A percentile compares a stretch with the other conserved stretches of the same genome.
These are phyloP conservation scores for Drosophila borborema DNA, from an alignment of 2,888 invertebrate species.

Conservation along the genomic window DNA sequence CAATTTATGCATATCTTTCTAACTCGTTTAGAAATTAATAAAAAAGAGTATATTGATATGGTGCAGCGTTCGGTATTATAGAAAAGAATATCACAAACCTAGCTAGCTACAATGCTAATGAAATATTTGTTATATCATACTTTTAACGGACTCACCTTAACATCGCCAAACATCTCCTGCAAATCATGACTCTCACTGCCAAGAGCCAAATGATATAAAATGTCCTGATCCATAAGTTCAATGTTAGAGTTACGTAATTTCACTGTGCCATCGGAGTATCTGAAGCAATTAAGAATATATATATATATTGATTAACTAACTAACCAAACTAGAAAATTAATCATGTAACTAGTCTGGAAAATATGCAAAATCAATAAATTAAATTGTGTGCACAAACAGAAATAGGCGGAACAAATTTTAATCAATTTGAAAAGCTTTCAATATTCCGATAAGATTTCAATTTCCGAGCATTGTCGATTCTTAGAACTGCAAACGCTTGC, in stretches of 20 bases:
- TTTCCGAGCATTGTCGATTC: not conserved
- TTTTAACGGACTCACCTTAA: conserved; percentile 89
- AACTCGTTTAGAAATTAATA: not conserved
- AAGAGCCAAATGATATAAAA: conserved; percentile 95
- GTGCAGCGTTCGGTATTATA: not conserved
- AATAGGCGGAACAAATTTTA: not conserved
- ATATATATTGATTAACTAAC: conserved; percentile 7
- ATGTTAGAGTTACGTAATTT: conserved; percentile 95
- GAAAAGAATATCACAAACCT: no score
- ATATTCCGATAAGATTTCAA: conserved; percentile 25
- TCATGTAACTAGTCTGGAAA: not conserved
- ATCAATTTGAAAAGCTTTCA: not conserved
- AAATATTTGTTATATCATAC: not conserved
- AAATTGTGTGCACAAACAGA: no score
- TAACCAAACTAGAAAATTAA: not conserved
- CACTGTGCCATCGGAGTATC: conserved; percentile 94
- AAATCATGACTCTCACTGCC: conserved; percentile 96
- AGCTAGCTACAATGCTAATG: no score
- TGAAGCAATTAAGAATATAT: conserved; percentile 84
- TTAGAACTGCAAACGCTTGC: not conserved
- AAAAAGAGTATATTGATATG: not conserved
- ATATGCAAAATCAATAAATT: not conserved
- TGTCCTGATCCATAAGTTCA: conserved; percentile 96
- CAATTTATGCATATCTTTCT: not conserved
- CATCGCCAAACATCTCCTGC: conserved; percentile 97